These are phyloP conservation scores for Callitettix versicolor DNA, from an alignment of 1,140 invertebrate genomes.

Conservation along the genomic window DNA sequence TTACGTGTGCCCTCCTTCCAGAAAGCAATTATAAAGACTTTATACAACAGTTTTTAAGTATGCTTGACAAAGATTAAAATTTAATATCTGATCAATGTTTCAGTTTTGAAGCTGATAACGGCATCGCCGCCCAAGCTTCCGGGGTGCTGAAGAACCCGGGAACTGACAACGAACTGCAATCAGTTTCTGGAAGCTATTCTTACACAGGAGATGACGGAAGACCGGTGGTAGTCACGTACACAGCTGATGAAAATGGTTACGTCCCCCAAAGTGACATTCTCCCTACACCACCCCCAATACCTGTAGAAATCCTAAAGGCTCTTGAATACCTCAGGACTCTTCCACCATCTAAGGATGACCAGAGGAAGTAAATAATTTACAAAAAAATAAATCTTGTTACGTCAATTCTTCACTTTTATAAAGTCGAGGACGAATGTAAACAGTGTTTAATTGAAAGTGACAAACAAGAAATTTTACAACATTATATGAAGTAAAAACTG, in stretches of 20 bases:
- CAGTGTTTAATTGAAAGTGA: too few species aligned
- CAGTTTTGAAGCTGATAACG: constrained; percentile 77
- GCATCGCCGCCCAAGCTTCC: constrained; percentile 41
- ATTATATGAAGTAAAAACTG: too few species aligned
- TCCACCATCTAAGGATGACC: constrained; percentile 26
- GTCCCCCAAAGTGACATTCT: constrained; percentile 15
- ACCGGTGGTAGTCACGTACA: constrained; percentile 47
- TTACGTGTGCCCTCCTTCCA: too few species aligned
- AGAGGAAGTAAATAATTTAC: constrained; percentile 1
- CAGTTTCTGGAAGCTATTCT: constrained; percentile 42
- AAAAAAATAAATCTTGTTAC: too few species aligned
- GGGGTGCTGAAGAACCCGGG: constrained; percentile 25
- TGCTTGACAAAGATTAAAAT: too few species aligned
- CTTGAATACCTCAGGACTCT: constrained; percentile 48
- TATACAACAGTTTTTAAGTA: too few species aligned
- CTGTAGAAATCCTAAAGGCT: constrained; percentile 42
- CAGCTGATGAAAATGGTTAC: constrained; percentile 67
- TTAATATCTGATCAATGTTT: too few species aligned
- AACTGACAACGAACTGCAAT: constrained; percentile 21
- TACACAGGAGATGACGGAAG: constrained; percentile 55
- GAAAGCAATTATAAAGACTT: too few species aligned
- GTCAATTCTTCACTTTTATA: too few species aligned
- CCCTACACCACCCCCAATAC: constrained; percentile 20
- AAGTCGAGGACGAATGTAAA: too few species aligned
- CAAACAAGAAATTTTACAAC: too few species aligned